Base-by-base conservation (phyloP, 2,797 vertebrate species). In the Cynodonichthys magdalenae region DNA sequence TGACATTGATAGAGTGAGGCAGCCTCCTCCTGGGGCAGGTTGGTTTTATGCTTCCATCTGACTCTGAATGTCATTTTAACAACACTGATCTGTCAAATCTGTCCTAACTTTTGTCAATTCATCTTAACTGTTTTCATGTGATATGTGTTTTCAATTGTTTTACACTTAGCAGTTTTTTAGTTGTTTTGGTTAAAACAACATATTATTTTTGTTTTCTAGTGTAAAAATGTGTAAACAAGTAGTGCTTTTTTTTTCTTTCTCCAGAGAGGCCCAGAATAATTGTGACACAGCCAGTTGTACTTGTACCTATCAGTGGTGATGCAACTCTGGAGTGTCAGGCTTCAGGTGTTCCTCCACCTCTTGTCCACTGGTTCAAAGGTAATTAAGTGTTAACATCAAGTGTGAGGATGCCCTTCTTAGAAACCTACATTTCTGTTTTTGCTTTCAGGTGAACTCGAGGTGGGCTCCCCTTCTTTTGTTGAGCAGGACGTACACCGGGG, bases 331-430 rank as follows among this genome's bases (percentile, higher is more conserved):
- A 88, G 75, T 98, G 97, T 72, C 77, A 63, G 44, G 90, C 82
- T 0, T 86, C 87, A 0, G 97, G 96, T 11, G 49, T 86, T 0
- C 96, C 97, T 4, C 75, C 82, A 0, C 96, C 97, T 5, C 83
- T 87, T 1, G 19, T 98, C 6, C 73, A 69, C 17, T 98, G 97
- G 97, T 94, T 94, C 83, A 96, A 95, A 95, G 96, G 97, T 97
- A 79, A 74, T 63, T 39, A 3, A 50, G 45, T 48, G 65, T 44
- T 75, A 65, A 69, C 71, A 39, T 17, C 4, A 4, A 6, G 11
- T 31, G 12, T 29, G 11, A 1, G 50, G 24, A 41, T 58, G 28
- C 52, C n/a, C 5, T 29, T 36, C 18, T 42, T 20, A 17, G 28
- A 78, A 51, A 29, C 4, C 24, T 20, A 41, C 41, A 31, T 10